Conservation (phyloP, 2,888 invertebrate species). For the Glaucopsyche alexis region DNA sequence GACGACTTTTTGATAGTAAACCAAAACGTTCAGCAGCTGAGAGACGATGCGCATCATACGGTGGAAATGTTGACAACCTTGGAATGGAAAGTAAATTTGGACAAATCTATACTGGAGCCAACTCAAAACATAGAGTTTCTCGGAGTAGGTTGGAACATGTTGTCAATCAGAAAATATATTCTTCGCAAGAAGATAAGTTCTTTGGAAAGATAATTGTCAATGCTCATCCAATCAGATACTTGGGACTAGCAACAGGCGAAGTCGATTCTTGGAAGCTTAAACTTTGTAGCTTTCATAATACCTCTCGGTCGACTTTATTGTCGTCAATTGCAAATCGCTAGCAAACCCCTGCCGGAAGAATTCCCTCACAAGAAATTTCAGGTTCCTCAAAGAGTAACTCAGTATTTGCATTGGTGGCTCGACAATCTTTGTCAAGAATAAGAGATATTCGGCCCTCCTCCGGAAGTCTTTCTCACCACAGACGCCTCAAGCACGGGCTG, state of each 20-base stretch:
- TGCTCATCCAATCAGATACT: not conserved
- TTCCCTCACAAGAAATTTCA: not conserved
- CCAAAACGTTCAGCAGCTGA: conserved; percentile 29
- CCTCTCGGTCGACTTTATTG: conserved; percentile 3
- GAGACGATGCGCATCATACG: conserved; percentile 22
- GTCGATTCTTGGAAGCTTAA: conserved; percentile 23
- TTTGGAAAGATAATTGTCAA: no score
- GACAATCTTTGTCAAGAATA: not conserved
- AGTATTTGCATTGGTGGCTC: not conserved
- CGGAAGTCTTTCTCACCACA: not conserved
- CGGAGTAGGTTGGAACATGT: conserved; percentile 36
- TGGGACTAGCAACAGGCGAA: conserved; percentile 31
- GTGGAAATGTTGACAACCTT: conserved; percentile 26
- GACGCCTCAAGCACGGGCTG: not conserved
- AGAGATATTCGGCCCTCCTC: not conserved
- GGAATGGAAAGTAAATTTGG: conserved; percentile 32
- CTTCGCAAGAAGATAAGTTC: not conserved
- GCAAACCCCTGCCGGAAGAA: not conserved
- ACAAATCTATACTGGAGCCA: conserved; percentile 31
- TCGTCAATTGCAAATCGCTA: not conserved
- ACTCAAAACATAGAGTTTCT: conserved; percentile 31
- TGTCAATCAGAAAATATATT: not conserved
- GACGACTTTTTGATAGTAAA: conserved; percentile 37
- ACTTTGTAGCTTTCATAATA: not conserved
- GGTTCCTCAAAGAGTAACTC: not conserved